Percentiles rank a stretch among this genome's conserved stretches.
Conservation (phyloP, 53 echinoderm and acorn worm genomes). For the Luidia sarsii region DNA sequence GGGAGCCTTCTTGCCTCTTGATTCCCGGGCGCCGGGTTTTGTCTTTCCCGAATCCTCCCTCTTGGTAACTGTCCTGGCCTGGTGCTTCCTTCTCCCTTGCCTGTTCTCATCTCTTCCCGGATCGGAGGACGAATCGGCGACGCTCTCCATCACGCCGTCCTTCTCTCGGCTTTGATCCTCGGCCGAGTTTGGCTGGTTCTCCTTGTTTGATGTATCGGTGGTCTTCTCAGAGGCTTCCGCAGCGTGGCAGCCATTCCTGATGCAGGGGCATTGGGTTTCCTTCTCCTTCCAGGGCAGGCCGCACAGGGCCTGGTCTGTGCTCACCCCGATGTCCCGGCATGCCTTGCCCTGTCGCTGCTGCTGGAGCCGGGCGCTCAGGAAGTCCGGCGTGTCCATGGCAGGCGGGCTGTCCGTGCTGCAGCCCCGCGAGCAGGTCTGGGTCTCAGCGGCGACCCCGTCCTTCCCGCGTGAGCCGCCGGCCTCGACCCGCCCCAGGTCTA, state of each 20-base stretch:
- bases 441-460: not conserved
- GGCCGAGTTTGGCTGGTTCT: not conserved
- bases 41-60: not conserved
- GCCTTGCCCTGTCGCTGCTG: constrained; percentile 14
- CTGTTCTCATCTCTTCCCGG: not conserved
- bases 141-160: not conserved
- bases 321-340: constrained; percentile 33
- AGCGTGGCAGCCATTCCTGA: not conserved
- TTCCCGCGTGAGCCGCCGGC: no score
- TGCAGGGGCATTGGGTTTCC: constrained; percentile 10
- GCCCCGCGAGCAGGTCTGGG: constrained; percentile 37
- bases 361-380: not conserved
- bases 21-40: not conserved
- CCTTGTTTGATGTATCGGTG: not conserved
- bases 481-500: constrained; percentile 5
- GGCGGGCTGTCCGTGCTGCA: constrained; percentile 53
- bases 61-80: not conserved
- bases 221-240: not conserved
- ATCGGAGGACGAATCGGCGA: not conserved
- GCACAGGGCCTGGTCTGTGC: constrained; percentile 12
- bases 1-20: not conserved
- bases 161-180: no score
- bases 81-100: not conserved
- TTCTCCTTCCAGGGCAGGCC: not conserved
- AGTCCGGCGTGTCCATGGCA: constrained; percentile 5